Evolutionary conservation across 1,140 invertebrate genomes (phyloP).

Genomic region (Bombus haemorrhoidalis): DNA sequence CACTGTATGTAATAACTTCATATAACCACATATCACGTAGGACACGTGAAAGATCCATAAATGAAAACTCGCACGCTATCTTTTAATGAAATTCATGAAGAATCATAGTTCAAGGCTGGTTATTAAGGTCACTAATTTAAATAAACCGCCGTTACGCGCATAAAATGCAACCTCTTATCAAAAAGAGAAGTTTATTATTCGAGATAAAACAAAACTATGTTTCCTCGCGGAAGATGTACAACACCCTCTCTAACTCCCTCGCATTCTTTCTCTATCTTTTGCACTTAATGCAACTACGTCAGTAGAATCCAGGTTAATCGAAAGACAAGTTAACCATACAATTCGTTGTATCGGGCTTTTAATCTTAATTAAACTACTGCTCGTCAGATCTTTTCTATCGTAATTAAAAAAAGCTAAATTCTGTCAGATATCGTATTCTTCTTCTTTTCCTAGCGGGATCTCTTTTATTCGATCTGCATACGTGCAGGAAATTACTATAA

Average conservation of each 20-base stretch:
- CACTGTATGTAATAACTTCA: background rate
- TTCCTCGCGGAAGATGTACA: constrained; percentile 11
- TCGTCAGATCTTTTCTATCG: constrained; percentile 43
- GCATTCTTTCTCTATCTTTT: background rate
- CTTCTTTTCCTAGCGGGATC: rapidly evolving
- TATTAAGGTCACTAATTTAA: constrained; percentile 39
- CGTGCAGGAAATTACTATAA: background rate
- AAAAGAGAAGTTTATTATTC: constrained; percentile 40
- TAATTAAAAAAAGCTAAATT: constrained; percentile 31
- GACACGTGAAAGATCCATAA: background rate
- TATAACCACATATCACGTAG: background rate
- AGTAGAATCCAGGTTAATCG: constrained; percentile 53
- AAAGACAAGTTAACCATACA: constrained; percentile 44
- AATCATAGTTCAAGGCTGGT: constrained; percentile 3
- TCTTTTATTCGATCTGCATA: too few species aligned
- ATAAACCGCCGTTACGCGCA: background rate
- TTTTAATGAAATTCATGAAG: background rate
- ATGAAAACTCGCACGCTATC: background rate
- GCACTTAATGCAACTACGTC: background rate
- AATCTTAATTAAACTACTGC: constrained; percentile 45
- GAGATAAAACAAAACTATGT: constrained; percentile 43
- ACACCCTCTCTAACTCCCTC: background rate
- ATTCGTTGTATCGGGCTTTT: constrained; percentile 28
- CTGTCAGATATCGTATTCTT: background rate
- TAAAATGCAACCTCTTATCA: constrained; percentile 23